Base-by-base conservation (phyloP, 2,113 vertebrate species). In the Melanostigma gelatinosum region DNA sequence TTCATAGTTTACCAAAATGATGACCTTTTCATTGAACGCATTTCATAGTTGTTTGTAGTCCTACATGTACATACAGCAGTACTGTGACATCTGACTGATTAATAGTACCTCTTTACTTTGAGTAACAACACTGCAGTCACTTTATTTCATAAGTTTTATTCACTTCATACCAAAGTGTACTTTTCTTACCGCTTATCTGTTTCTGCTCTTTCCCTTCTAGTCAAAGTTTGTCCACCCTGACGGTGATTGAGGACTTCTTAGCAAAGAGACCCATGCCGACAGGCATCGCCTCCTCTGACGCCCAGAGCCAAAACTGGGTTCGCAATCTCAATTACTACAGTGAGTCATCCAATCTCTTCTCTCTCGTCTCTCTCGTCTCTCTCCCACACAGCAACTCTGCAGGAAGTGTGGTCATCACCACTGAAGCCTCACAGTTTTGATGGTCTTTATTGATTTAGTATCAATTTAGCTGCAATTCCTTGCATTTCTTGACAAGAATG, bases 231-330 rank as follows among this genome's bases (percentile, higher is more conserved):
- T 99, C 97, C 66, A 99, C 98, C 0, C 94, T 99, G 90, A 95
- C 96, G n/a, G 96, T 99, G 90, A 99, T 99, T 34, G 98, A 99
- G 90, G 97, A 98, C 75, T 99, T 99, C 93, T 95, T 99, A 87
- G 95, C 95, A 63, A 97, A 97, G 88, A 96, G 96, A 88, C 93
- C 94, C 3, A 93, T 99, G 88, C 98, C 97, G 0, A 83, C 77
- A 83, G 93, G 87, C 61, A 85, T 93, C 44, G 27, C n/a, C 67
- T 93, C 93, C 50, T 86, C 93, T 22, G 96, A 97, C 54, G 92
- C 88, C 32, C 93, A 94, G 87, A 96, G 92, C 89, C 75, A 89
- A 88, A 98, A 94, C 91, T 99, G 98, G 98, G 90, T 97, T 87
- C 96, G 97, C 87, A 98, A 98, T 85, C 64, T 97, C 93, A 97